Evolutionary conservation across 2,888 invertebrate genomes (phyloP).

Genomic region (Pedicia rivosa): DNA sequence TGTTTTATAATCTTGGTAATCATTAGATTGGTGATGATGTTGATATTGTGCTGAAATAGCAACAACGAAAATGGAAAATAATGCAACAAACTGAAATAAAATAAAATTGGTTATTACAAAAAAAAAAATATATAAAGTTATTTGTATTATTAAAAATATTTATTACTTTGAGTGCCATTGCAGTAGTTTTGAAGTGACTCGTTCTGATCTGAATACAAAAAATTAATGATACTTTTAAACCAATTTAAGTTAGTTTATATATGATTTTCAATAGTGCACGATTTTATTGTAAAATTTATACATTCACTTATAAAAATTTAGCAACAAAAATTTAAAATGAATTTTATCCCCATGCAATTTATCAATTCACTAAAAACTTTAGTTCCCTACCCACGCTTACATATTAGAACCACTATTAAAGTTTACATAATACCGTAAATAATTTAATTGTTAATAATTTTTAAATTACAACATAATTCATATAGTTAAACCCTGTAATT

Average conservation of each 20-base stretch:
- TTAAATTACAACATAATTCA: no score
- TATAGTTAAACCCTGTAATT: no score
- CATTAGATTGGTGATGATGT: neutral
- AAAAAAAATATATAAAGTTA: no score
- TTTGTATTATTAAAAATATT: neutral
- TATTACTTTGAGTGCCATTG: slow-evolving; percentile 4
- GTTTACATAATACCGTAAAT: no score
- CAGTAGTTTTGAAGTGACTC: neutral
- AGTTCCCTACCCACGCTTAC: no score
- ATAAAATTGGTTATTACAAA: neutral
- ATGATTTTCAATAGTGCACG: neutral
- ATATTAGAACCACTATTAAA: no score
- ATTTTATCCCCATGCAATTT: neutral
- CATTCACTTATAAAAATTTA: neutral
- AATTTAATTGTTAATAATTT: no score
- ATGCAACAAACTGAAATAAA: neutral
- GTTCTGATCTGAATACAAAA: neutral
- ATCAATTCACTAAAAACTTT: no score
- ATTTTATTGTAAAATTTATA: neutral
- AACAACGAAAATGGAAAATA: neutral
- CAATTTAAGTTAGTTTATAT: neutral
- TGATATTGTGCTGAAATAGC: neutral
- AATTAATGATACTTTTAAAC: slow-evolving; percentile 1
- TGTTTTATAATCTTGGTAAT: no score
- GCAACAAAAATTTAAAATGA: neutral